phyloP scores from a whole-genome alignment of 2,888 invertebrate genomes.

The Parnassius apollo region DNA sequence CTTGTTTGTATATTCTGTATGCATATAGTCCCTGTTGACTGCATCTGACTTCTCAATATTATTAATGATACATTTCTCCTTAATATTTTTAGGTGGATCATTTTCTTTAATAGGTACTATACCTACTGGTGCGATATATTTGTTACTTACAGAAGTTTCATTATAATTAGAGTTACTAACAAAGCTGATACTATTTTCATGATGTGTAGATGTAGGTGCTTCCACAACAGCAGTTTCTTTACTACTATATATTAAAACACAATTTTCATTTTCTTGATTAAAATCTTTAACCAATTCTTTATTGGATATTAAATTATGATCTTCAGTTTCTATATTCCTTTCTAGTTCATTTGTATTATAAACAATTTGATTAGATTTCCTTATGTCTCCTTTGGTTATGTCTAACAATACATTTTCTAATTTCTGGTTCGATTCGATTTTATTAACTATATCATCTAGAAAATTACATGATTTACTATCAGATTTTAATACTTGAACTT shows the following conservation, averaged over 20 bases:
- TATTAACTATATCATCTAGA: not conserved
- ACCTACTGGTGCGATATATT: conserved; percentile 4
- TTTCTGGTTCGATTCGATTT: not conserved
- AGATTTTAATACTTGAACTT: not conserved
- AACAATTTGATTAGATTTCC: not conserved
- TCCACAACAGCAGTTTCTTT: not conserved
- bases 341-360: not conserved
- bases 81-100: not conserved
- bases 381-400: not conserved
- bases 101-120: conserved; percentile 9
- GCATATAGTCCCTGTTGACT: too few relatives aligned
- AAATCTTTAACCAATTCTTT: not conserved
- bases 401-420: not conserved
- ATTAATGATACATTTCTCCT: too few relatives aligned
- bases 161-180: conserved; percentile 1
- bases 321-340: not conserved
- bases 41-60: too few relatives aligned
- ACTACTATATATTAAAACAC: not conserved
- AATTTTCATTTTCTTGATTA: not conserved
- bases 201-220: not conserved
- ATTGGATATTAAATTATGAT: not conserved
- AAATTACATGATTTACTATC: not conserved
- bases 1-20: not conserved
- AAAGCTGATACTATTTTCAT: not conserved
- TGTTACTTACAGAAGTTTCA: conserved; percentile 1